Evolutionary conservation across 2,888 invertebrate species (phyloP).

Genomic region (Conomelus anceps): DNA sequence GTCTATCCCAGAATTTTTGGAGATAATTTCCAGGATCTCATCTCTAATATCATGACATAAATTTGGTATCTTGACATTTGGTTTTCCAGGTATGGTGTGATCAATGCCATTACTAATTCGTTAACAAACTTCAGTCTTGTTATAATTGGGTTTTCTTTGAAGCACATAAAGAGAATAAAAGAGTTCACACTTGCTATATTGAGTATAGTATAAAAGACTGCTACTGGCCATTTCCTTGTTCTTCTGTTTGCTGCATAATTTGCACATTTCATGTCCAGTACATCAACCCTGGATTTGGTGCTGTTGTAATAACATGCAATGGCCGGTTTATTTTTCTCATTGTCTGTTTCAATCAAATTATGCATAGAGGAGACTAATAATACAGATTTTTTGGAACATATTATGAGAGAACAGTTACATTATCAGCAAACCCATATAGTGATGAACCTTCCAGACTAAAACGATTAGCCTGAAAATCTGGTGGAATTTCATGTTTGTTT

Average conservation of each 20-base stretch:
- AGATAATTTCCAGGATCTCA: neutral
- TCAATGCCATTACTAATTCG: neutral
- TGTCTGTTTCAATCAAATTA: slow-evolving; percentile 7
- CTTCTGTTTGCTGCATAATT: slow-evolving; percentile 16
- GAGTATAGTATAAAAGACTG: slow-evolving; percentile 18
- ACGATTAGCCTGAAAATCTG: neutral
- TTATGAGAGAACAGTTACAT: slow-evolving; percentile 16
- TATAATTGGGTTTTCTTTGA: neutral
- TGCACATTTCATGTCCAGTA: slow-evolving; percentile 21
- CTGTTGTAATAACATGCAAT: slow-evolving; percentile 22
- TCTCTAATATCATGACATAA: neutral
- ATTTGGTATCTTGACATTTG: neutral
- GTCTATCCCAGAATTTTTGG: neutral
- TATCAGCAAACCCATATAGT: slow-evolving; percentile 7
- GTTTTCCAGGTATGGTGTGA: neutral
- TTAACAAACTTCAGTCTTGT: neutral
- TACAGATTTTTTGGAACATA: slow-evolving; percentile 20
- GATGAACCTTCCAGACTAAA: neutral
- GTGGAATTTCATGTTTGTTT: slow-evolving; percentile 25
- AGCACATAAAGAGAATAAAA: slow-evolving; percentile 2
- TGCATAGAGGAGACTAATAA: slow-evolving; percentile 26
- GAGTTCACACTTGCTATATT: slow-evolving; percentile 22
- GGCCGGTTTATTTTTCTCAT: slow-evolving; percentile 19
- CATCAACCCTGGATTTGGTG: slow-evolving; percentile 24
- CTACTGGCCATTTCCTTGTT: slow-evolving; percentile 24